Evolutionary conservation across 1,140 invertebrate species (phyloP), one percentile per base, ranked within the genome.

Genomic region (Linepithema humile): DNA sequence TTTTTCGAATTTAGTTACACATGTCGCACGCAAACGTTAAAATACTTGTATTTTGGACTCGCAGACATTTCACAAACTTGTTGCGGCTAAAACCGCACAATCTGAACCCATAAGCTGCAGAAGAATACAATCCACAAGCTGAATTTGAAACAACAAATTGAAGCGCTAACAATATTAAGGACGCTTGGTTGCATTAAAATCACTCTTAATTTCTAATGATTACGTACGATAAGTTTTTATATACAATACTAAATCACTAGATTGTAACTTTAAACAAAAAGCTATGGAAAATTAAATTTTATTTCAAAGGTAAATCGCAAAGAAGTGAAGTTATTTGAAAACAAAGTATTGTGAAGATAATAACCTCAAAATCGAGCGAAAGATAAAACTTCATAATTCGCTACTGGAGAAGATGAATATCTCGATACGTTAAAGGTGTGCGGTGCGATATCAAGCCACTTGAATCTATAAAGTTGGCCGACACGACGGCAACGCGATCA

Each of bases 21-120:
- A 12, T 38, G 6, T 62, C 35, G 32, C 23, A 75, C 32, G 32
- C 9, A 15, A 53, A 53, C 23, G n/a, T 77, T 43, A 65, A 65
- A 77, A 77, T 77, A 64, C 40, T 20, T 17, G 23, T 17, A 20
- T 26, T 50, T 75, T 12, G n/a, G 12, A 75, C 64, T 38, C 48
- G 59, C 73, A 48, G 48, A 65, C 40, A 77, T 77, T 65, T 77
- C 15, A 3, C 15, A 7, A 75, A 50, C 40, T 75, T 48, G 23
- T 64, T 64, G 40, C 40, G 40, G 43, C 43, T 48, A 23, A 75
- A 23, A 23, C 17, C 29, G 20, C 10, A 6, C 57, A 77, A 77
- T 77, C 45, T 50, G 15, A 35, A 23, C 0, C n/a, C 17, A n/a
- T 65, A 65, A 38, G 32, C 20, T 20, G 9, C 20, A 38, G 4